Conservation (phyloP, 2,888 invertebrate genomes). For the Magallana nippona region DNA sequence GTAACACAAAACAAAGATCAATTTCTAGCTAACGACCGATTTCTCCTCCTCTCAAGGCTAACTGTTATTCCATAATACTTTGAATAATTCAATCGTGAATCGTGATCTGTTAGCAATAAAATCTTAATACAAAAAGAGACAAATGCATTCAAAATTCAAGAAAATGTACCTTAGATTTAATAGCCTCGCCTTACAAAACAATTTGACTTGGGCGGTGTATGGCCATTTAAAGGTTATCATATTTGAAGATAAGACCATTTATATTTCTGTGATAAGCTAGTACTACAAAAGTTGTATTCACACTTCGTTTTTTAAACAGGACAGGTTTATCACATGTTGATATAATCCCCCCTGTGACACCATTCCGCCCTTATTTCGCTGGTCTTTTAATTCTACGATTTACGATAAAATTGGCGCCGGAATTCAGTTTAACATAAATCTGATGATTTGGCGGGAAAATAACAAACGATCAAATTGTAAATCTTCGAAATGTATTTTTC, state of each 20-base stretch:
- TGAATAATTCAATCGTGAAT: not conserved
- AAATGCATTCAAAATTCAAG: not conserved
- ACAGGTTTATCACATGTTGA: not conserved
- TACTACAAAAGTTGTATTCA: not conserved
- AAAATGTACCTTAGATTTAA: not conserved
- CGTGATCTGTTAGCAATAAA: not conserved
- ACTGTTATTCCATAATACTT: not conserved
- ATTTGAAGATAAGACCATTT: not conserved
- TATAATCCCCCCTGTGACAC: conserved; percentile 2
- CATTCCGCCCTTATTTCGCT: conserved; percentile 1
- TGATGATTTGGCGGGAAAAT: conserved; percentile 21
- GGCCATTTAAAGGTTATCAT: not conserved
- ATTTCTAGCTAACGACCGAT: conserved; percentile 21
- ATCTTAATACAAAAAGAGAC: not conserved
- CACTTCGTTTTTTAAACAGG: not conserved
- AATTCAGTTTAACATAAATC: conserved; percentile 23
- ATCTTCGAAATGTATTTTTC: conserved; percentile 27
- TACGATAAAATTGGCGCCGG: conserved; percentile 5
- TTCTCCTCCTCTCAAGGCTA: conserved; percentile 1
- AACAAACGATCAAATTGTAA: conserved; percentile 24
- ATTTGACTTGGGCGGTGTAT: not conserved
- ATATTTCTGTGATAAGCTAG: not conserved
- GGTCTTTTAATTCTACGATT: not conserved
- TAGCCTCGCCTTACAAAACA: not conserved
- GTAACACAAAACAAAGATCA: conserved; percentile 14